Evolutionary conservation across 2,797 vertebrate genomes (phyloP), one percentile per base, ranked within the genome.

Genomic region (Heteromormyrus szaboi): DNA sequence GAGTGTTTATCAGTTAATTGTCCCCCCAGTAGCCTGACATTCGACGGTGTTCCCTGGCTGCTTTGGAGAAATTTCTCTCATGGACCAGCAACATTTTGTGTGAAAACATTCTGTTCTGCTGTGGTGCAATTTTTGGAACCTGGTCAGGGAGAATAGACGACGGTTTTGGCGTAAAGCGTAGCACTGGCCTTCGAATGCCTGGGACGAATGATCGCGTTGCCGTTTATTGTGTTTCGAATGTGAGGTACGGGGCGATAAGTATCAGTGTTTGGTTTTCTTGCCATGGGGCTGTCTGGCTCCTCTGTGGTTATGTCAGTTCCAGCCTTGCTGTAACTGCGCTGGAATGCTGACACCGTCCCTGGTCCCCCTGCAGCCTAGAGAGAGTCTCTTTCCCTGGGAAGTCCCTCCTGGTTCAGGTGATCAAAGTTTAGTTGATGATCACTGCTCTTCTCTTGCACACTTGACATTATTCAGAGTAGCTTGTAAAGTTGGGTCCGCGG

Each of bases 101-200:
- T 88, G 76, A 76, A 89, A 90, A 84, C 53, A 62, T 88, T 90
- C 88, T 88, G 37, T 91, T 87, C 83, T 44, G 65, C 50, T 88
- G 87, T 90, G 76, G 85, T 53, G 50, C 86, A 29, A 22, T 25
- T 48, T 29, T 79, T 85, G 83, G 33, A 62, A 86, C 22, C 54
- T 76, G 89, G 79, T 72, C 29, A 79, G 19, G 90, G 87, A 91
- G 51, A 81, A 46, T 0, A 81, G 76, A 46, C 41, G 44, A 46
- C 19, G 7, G 76, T 81, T 81, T 76, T 81, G 41, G 76, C 5
- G 76, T n/a, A 44, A 81, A 81, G 41, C 19, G 8, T 46, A 81
- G 46, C 76, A 3, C 76, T 22, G 41, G 19, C 76, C 41, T n/a
- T 46, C 2, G 76, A 46, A 11, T n/a, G 76, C 72, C 41, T 44